These are phyloP conservation scores for Helicoverpa armigera DNA, from an alignment of 1,140 invertebrate species.

Conservation along the genomic window DNA sequence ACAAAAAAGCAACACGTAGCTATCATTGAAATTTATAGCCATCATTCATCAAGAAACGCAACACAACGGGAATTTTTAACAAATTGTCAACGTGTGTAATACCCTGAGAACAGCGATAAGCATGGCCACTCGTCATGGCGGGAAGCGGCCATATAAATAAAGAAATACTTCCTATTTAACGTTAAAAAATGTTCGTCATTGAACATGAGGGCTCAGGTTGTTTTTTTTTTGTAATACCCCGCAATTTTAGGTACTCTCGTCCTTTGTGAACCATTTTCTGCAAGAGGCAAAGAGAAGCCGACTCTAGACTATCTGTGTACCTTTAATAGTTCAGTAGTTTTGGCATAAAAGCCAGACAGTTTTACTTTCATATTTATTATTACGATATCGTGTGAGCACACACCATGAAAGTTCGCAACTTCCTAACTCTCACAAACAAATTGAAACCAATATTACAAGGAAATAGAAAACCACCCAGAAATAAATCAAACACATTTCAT, in stretches of 20 bases:
- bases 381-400: too few relatives aligned
- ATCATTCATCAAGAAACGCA: constrained; percentile 24
- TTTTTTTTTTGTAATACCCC: too few relatives aligned
- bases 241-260: too few relatives aligned
- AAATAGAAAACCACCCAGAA: not conserved
- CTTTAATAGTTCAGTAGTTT: too few relatives aligned
- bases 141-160: not conserved
- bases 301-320: too few relatives aligned
- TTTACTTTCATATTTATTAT: too few relatives aligned
- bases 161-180: not conserved
- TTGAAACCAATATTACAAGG: not conserved
- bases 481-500: not conserved
- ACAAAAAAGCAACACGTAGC: not conserved
- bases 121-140: not conserved
- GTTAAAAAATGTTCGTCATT: not conserved
- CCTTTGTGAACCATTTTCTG: too few relatives aligned
- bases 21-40: constrained; percentile 4
- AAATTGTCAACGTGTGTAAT: constrained; percentile 44
- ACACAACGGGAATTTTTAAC: constrained; percentile 9
- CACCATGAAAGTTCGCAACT: too few relatives aligned
- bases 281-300: too few relatives aligned
- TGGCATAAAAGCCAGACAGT: too few relatives aligned
- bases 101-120: constrained; percentile 31
- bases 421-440: too few relatives aligned
- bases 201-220: too few relatives aligned